Percentiles rank a stretch among this genome's conserved stretches.
phyloP scores from a whole-genome alignment of 2,888 invertebrate genomes.

The Strigamia maritima region DNA sequence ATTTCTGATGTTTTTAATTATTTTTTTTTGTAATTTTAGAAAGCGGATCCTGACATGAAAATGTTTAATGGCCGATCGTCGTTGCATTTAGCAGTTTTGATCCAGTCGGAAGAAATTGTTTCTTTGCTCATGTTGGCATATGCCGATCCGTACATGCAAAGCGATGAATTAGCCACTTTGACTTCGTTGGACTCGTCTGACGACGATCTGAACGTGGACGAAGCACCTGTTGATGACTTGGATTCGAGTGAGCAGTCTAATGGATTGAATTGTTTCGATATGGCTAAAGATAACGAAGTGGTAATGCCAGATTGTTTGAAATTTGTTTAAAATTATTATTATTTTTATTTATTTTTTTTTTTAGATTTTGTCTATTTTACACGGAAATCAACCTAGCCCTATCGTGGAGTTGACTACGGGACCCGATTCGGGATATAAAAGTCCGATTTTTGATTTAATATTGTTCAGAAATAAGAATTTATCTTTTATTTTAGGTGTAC shows the following conservation, averaged over 20 bases:
- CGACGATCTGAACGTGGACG: neutral
- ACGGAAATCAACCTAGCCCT: neutral
- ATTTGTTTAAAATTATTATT: no score
- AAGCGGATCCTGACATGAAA: neutral
- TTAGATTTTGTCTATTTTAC: neutral
- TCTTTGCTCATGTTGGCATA: neutral
- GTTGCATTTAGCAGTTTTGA: neutral
- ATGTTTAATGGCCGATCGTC: neutral
- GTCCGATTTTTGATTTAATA: neutral
- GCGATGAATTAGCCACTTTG: neutral
- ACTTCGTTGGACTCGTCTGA: neutral
- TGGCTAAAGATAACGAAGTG: neutral
- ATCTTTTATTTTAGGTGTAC: neutral
- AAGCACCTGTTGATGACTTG: neutral
- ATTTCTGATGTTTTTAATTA: no score
- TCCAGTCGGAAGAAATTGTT: neutral
- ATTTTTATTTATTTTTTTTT: neutral
- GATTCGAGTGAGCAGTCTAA: neutral
- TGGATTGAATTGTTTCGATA: neutral
- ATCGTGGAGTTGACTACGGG: neutral
- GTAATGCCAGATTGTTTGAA: neutral
- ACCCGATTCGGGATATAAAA: neutral
- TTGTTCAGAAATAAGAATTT: no score
- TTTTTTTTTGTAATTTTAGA: neutral
- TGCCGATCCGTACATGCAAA: neutral